Base-by-base conservation (phyloP, 2,888 invertebrate species). In the Bugula neritina region DNA sequence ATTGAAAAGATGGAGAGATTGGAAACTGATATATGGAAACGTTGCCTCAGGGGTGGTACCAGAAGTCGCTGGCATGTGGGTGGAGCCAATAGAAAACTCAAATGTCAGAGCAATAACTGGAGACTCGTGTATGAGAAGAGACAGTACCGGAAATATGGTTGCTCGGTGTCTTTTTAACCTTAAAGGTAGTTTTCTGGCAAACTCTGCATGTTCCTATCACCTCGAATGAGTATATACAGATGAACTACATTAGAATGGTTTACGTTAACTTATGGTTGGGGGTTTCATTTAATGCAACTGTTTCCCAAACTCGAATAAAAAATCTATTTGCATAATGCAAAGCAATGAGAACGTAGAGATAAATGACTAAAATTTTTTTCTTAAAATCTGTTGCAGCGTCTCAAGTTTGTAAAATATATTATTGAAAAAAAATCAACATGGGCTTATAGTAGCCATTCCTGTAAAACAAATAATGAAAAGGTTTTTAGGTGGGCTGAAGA, bases 1-100 rank as follows among this genome's bases (percentile, higher is more conserved):
- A n/a, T n/a, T n/a, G n/a, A n/a, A n/a, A n/a, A 63, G 63, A 31
- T 63, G 63, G 63, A 31, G 31, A 63, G 63, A 63, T 31, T 63
- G 63, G 63, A 63, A 63, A 27, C 31, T 63, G 10, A 63, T 63
- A 27, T 63, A 63, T 63, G 63, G 63, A 2, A 63, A 63, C 3
- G 63, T 63, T 3, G 63, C 63, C 2, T 31, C 63, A 31, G 63
- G 31, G 17, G 63, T 34, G 13, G 31, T 63, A 31, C 29, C 27
- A 63, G 63, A 63, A 3, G 31, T 2, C 5, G 63, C 63, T 31
- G 31, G 63, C 27, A 5, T 29, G 31, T 63, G 63, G 63, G 31
- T 63, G 2, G 31, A 63, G n/a, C 63, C 63, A 3, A 34, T 63
- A 31, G 63, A 63, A 34, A 31, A 63, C 63, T 31, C 29, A 3